phyloP scores from a whole-genome alignment of 1,140 invertebrate genomes.

The Homarus americanus region DNA sequence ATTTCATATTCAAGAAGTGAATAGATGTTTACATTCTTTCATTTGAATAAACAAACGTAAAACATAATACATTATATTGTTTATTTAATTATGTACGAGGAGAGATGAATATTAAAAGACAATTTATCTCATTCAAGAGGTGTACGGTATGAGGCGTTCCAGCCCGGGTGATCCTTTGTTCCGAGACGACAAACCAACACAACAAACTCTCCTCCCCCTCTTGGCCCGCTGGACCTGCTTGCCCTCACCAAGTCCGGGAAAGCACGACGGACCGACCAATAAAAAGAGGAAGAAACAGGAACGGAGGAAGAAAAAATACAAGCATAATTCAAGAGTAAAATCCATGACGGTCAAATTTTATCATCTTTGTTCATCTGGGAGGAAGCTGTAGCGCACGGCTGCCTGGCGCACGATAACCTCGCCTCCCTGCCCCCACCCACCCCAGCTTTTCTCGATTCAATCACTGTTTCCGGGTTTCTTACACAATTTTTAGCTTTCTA shows the following conservation, averaged over 20 bases:
- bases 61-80: no score
- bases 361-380: constrained; percentile 29
- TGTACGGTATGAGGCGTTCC: no score
- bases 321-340: neutral
- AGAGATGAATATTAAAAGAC: no score
- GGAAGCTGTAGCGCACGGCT: constrained; percentile 20
- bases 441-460: neutral
- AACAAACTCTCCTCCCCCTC: no score
- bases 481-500: neutral
- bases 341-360: constrained; percentile 21
- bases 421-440: neutral
- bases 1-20: no score
- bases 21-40: no score
- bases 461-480: neutral
- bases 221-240: no score
- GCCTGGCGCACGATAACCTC: constrained; percentile 6
- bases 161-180: no score
- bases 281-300: neutral
- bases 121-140: no score
- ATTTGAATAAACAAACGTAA: no score
- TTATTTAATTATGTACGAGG: no score
- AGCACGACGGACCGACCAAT: neutral
- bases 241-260: neutral
- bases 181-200: no score
- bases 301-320: neutral